Percentiles rank a stretch among this genome's conserved stretches.
Conservation (phyloP, 2,797 vertebrate species). For the Sarcophilus harrisii region DNA sequence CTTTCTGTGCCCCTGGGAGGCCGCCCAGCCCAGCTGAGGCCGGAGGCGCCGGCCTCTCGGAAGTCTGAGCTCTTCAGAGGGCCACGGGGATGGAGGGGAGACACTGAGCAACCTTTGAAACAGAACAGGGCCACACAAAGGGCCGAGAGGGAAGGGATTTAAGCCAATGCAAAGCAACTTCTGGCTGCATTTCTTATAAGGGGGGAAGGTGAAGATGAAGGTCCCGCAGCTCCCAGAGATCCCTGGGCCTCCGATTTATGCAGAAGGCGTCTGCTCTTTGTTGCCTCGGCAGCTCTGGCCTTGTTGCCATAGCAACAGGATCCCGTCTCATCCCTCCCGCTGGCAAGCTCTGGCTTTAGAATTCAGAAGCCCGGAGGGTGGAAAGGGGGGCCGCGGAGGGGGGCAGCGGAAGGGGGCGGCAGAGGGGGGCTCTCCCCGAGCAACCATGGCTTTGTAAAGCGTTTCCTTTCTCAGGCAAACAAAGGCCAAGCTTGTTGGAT, state of each 20-base stretch:
- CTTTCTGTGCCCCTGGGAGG: neutral
- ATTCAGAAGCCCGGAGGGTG: constrained; percentile 7
- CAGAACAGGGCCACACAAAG: constrained; percentile 8
- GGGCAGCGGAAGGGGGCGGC: neutral
- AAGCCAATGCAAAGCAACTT: constrained; percentile 36
- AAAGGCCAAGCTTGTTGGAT: constrained; percentile 7
- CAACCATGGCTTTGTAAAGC: neutral
- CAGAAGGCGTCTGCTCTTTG: neutral
- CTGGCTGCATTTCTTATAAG: neutral
- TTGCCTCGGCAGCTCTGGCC: constrained; percentile 40
- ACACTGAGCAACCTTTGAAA: constrained; percentile 33
- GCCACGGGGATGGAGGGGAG: neutral
- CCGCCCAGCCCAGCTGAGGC: neutral
- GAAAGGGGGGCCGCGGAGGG: neutral
- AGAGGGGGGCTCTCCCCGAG: neutral
- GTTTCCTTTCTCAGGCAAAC: neutral
- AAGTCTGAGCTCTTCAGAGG: neutral
- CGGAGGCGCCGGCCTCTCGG: neutral
- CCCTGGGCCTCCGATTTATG: constrained; percentile 54
- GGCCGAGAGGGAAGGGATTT: constrained; percentile 5
- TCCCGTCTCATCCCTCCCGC: neutral
- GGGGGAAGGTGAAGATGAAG: constrained; percentile 16
- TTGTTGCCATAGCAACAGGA: constrained; percentile 42
- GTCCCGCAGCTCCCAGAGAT: neutral
- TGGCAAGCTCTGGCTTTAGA: constrained; percentile 22